A percentile compares a stretch with the other conserved stretches of the same genome.
phyloP scores from a whole-genome alignment of 2,888 invertebrate genomes.

The Caenorhabditis becei region DNA sequence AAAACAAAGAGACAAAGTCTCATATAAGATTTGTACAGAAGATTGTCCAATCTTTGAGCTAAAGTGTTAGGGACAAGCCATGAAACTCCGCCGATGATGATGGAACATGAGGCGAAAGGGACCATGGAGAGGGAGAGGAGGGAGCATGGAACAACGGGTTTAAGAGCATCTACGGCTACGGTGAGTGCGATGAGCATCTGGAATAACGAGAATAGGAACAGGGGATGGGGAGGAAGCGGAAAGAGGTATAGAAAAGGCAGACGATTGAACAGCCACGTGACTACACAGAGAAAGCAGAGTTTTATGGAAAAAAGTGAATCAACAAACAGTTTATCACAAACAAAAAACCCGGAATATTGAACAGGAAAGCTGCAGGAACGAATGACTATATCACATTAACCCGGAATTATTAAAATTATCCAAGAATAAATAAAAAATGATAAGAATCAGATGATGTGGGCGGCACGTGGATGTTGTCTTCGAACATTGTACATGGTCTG shows the following conservation, averaged over 20 bases:
- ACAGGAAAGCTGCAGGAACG: constrained; percentile 2
- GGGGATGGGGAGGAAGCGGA: neutral
- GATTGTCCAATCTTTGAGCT: constrained; percentile 72
- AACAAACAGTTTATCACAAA: constrained; percentile 42
- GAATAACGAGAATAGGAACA: neutral
- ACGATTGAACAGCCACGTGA: constrained; percentile 43
- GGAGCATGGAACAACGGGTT: constrained; percentile 66
- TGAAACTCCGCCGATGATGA: constrained; percentile 71
- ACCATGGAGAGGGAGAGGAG: constrained; percentile 73
- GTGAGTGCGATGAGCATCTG: constrained; percentile 62
- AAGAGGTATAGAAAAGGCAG: constrained; percentile 5
- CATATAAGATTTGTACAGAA: constrained; percentile 75
- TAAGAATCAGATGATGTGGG: constrained; percentile 22
- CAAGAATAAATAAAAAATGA: neutral
- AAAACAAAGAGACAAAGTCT: constrained; percentile 78
- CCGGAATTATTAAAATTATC: neutral
- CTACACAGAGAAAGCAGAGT: constrained; percentile 1
- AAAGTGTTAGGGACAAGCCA: constrained; percentile 68
- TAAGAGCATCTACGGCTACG: constrained; percentile 56
- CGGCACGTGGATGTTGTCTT: constrained; percentile 3
- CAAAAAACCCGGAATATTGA: neutral
- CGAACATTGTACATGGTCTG: constrained; percentile 64
- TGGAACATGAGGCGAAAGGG: constrained; percentile 74
- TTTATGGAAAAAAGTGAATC: constrained; percentile 29
- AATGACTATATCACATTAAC: neutral